Conservation (phyloP, 2,113 vertebrate genomes). For the Neodon shergylaensis region DNA sequence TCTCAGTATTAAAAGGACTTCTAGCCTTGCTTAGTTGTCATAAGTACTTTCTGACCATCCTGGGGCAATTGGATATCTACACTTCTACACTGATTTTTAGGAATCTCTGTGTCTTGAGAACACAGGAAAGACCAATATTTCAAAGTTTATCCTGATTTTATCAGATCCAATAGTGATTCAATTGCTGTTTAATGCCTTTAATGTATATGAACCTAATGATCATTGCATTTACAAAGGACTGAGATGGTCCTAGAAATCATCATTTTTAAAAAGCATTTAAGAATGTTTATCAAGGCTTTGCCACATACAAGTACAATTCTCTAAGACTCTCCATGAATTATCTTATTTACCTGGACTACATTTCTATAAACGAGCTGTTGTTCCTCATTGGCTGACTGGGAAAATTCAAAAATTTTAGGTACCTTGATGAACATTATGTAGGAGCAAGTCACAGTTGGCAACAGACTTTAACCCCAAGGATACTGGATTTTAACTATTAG, state of each 20-base stretch:
- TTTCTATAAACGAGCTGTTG: not conserved
- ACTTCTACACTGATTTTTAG: slow-evolving; percentile 68
- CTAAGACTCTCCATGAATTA: not conserved
- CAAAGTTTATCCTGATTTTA: slow-evolving; percentile 63
- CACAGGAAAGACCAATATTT: slow-evolving; percentile 12
- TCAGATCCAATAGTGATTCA: not conserved
- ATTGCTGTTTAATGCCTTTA: not conserved
- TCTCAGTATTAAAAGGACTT: slow-evolving; percentile 53
- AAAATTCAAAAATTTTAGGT: not conserved
- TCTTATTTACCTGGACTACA: not conserved
- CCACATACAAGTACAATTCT: not conserved
- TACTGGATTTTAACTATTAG: not conserved
- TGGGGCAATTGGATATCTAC: slow-evolving; percentile 43
- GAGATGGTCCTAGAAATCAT: not conserved
- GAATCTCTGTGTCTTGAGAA: not conserved
- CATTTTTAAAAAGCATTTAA: not conserved
- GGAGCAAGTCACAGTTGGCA: not conserved
- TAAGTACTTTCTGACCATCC: slow-evolving; percentile 47
- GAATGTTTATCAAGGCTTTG: slow-evolving; percentile 24
- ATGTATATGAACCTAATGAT: not conserved
- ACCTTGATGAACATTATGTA: not conserved
- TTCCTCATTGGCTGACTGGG: not conserved
- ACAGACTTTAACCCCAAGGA: not conserved
- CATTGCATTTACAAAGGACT: not conserved
- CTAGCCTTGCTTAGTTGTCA: slow-evolving; percentile 63